Evolutionary conservation across 2,113 vertebrate species (phyloP).

Genomic region (Gobius niger): DNA sequence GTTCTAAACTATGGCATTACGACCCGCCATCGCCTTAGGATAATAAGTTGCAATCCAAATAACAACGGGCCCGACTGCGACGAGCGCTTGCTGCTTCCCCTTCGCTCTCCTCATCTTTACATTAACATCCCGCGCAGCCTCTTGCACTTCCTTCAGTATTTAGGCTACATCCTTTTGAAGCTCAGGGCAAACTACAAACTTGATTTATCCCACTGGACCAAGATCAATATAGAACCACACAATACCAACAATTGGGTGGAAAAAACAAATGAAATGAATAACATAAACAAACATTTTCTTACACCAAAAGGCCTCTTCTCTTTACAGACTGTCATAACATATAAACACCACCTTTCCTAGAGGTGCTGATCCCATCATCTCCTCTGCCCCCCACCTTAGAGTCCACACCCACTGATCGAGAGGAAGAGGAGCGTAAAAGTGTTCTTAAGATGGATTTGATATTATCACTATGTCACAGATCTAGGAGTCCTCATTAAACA

Average conservation of each 20-base stretch:
- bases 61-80: too few relatives aligned
- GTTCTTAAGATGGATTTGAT: constrained; percentile 62
- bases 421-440: constrained; percentile 21
- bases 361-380: constrained; percentile 11
- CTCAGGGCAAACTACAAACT: too few relatives aligned
- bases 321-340: constrained; percentile 40
- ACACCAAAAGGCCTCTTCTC: not conserved
- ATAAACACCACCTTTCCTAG: constrained; percentile 7
- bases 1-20: too few relatives aligned
- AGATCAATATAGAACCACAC: too few relatives aligned
- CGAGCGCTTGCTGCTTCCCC: not conserved
- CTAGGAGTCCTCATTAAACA: constrained; percentile 68
- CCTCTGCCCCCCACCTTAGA: constrained; percentile 41
- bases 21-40: too few relatives aligned
- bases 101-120: constrained; percentile 3
- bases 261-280: not conserved
- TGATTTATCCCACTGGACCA: too few relatives aligned
- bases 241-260: too few relatives aligned
- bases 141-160: too few relatives aligned
- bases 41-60: too few relatives aligned
- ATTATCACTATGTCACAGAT: constrained; percentile 67
- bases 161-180: too few relatives aligned
- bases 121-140: too few relatives aligned
- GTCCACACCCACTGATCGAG: constrained; percentile 44
- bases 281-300: not conserved